Evolutionary conservation across 2,888 invertebrate species (phyloP).

Genomic region (Lepetodrilus schrolli): DNA sequence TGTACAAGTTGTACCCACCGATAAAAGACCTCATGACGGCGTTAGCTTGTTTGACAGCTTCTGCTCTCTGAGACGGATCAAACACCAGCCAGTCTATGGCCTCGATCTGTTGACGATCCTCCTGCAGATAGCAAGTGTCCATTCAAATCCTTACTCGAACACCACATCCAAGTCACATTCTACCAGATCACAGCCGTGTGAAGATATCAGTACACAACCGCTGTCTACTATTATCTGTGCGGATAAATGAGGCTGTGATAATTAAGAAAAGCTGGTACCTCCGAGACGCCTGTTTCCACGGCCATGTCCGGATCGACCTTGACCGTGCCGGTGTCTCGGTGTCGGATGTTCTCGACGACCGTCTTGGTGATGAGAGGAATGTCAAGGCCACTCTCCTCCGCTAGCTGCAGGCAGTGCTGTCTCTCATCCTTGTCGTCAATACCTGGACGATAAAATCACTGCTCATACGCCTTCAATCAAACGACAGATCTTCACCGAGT

Average conservation of each 20-base stretch:
- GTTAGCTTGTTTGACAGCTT: slow-evolving; percentile 91
- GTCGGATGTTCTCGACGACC: slow-evolving; percentile 85
- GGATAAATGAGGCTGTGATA: no score
- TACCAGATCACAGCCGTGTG: no score
- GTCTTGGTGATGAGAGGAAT: slow-evolving; percentile 88
- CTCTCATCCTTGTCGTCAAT: slow-evolving; percentile 72
- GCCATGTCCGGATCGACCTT: slow-evolving; percentile 79
- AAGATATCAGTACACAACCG: no score
- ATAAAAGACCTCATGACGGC: slow-evolving; percentile 90
- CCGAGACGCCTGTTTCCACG: slow-evolving; percentile 62
- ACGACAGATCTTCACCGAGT: no score
- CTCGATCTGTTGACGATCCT: slow-evolving; percentile 84
- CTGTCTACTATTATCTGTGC: no score
- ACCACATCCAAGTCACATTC: background rate
- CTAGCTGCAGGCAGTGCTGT: slow-evolving; percentile 75
- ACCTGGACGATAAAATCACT: slow-evolving; percentile 54
- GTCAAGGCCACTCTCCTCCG: slow-evolving; percentile 84
- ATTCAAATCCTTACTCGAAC: background rate
- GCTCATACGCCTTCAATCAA: no score
- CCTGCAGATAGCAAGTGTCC: slow-evolving; percentile 57
- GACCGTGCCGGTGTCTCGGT: slow-evolving; percentile 52
- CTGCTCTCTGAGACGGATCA: slow-evolving; percentile 83
- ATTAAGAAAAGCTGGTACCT: no score
- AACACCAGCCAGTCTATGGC: slow-evolving; percentile 91
- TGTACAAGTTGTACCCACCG: no score